Conservation (phyloP, 2,797 vertebrate genomes). For the Cyclopterus lumpus region DNA sequence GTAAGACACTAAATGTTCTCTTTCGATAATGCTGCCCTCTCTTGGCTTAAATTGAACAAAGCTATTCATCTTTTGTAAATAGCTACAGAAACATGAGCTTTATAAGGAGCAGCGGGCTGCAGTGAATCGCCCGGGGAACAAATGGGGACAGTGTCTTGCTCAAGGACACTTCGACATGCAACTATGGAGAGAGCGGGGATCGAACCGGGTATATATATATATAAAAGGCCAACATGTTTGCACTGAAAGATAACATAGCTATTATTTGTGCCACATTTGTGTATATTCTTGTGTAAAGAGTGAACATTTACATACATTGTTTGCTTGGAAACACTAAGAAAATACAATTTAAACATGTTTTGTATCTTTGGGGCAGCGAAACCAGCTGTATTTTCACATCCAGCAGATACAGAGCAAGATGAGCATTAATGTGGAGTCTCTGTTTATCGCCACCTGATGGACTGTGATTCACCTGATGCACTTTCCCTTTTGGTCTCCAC, state of each 20-base stretch:
- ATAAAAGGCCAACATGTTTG: neutral
- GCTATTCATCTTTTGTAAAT: constrained; percentile 55
- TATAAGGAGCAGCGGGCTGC: neutral
- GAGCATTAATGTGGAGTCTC: neutral
- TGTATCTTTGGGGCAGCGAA: neutral
- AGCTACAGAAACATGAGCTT: constrained; percentile 22
- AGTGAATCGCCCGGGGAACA: no score
- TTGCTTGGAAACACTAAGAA: no score
- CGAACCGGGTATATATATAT: no score
- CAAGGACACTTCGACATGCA: no score
- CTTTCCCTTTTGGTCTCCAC: neutral
- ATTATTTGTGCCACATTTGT: neutral
- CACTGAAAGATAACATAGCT: neutral
- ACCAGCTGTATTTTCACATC: no score
- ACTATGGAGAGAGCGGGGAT: no score
- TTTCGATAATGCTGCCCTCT: constrained; percentile 44
- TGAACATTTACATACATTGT: neutral
- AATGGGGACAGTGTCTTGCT: no score
- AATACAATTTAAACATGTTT: no score
- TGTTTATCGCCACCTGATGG: neutral
- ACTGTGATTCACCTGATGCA: neutral
- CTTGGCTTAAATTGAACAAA: constrained; percentile 47
- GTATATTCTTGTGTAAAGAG: neutral
- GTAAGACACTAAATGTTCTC: constrained; percentile 58
- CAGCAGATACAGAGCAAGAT: neutral